These are phyloP conservation scores for Drosophila meridionalis DNA, from an alignment of 2,888 invertebrate genomes.

Conservation along the genomic window DNA sequence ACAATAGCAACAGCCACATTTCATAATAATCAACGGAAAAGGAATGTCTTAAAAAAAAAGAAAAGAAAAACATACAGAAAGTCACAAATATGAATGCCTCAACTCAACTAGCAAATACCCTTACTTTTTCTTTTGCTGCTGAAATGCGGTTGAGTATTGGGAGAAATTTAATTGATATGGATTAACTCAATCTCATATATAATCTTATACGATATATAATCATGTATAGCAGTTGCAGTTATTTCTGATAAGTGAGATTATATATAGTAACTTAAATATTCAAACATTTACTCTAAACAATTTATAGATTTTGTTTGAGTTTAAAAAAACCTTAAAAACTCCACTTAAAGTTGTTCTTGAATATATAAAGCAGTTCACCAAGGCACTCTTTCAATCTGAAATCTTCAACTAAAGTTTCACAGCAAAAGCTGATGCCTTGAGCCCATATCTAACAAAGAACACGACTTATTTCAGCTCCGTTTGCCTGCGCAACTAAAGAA, in stretches of 20 bases:
- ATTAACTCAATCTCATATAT: no score
- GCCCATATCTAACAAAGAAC: background rate
- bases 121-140: background rate
- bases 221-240: no score
- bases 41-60: slow-evolving; percentile 29
- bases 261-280: no score
- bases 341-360: background rate
- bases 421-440: background rate
- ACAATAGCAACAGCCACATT: slow-evolving; percentile 46
- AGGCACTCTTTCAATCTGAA: no score
- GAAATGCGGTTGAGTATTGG: background rate
- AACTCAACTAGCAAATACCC: background rate
- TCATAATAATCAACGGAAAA: slow-evolving; percentile 59
- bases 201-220: no score
- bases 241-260: no score
- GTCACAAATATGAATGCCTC: background rate
- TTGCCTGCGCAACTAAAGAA: background rate
- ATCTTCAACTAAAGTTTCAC: background rate
- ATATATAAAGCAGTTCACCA: background rate
- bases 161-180: background rate
- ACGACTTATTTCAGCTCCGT: background rate
- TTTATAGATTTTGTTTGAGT: no score
- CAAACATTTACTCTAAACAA: no score
- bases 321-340: background rate
- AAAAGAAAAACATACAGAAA: background rate